These are phyloP conservation scores for Lateolabrax maculatus DNA, from an alignment of 2,797 vertebrate genomes.

Conservation along the genomic window DNA sequence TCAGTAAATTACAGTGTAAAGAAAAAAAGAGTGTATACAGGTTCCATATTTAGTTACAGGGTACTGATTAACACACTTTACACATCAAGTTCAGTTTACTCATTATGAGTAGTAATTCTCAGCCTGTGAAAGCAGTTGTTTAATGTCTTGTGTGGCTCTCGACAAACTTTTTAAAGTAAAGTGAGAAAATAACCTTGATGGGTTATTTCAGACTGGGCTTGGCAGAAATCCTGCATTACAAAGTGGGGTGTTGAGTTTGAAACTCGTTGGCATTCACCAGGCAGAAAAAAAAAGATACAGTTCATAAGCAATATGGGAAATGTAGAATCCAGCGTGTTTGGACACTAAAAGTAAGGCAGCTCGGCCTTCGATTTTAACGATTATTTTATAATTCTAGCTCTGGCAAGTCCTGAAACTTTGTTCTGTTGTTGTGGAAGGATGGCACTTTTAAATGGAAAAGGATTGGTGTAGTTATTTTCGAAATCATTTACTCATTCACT, in stretches of 20 bases:
- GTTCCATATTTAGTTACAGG: not conserved
- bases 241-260: not conserved
- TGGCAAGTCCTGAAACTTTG: not conserved
- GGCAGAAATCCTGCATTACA: not conserved
- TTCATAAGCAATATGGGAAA: conserved; percentile 1
- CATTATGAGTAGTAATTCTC: too few species aligned
- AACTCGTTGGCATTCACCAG: not conserved
- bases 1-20: not conserved
- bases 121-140: not conserved
- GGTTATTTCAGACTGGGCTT: not conserved
- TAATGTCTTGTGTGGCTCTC: not conserved
- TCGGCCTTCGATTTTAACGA: not conserved
- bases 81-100: too few species aligned
- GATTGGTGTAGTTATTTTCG: not conserved
- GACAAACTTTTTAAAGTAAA: not conserved
- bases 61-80: not conserved
- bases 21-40: not conserved
- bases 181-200: not conserved
- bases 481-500: not conserved
- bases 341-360: not conserved
- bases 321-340: not conserved
- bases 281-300: not conserved
- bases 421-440: not conserved
- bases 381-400: not conserved
- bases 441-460: not conserved